phyloP scores from a whole-genome alignment of 2,113 vertebrate species.

The Ia io region DNA sequence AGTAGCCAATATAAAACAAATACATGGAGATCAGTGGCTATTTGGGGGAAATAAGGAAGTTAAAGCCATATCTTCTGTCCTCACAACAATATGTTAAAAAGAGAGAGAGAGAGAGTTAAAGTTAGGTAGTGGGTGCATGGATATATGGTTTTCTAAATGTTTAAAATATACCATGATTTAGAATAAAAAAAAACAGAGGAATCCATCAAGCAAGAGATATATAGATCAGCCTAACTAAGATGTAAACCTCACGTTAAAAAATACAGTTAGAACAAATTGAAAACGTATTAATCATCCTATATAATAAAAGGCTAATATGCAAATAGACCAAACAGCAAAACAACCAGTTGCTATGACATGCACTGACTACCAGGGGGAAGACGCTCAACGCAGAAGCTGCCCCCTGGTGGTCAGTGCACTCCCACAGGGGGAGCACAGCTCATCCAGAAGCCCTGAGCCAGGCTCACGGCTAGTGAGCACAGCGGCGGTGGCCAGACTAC shows the following conservation, averaged over 20 bases:
- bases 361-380: no score
- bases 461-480: no score
- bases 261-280: background rate
- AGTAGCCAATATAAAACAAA: background rate
- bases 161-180: slow-evolving; percentile 5
- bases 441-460: no score
- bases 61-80: background rate
- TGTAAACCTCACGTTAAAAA: background rate
- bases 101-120: background rate
- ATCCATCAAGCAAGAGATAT: background rate
- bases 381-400: no score
- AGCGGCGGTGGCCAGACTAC: no score
- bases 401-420: no score
- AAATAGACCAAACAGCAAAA: no score
- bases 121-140: background rate
- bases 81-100: background rate
- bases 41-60: background rate
- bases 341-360: no score
- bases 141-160: background rate
- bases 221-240: background rate
- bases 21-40: background rate
- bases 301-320: no score
- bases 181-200: background rate
- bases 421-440: no score
- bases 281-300: background rate